Evolutionary conservation across 2,888 invertebrate genomes (phyloP), one percentile per base, ranked within the genome.

Genomic region (Dicyrtoma fusca): DNA sequence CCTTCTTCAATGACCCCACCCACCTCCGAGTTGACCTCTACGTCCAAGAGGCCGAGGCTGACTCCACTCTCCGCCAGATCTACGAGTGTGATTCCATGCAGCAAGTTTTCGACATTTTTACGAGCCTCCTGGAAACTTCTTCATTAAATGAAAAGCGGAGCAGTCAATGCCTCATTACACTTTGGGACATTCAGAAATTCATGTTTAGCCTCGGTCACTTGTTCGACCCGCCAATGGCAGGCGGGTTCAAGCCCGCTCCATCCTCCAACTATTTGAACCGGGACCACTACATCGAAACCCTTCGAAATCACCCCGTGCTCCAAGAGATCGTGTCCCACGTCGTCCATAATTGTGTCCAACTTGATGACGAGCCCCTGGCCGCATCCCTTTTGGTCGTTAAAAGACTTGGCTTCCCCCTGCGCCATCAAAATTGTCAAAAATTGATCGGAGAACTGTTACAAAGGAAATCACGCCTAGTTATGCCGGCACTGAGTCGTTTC

Each of bases 111-210:
- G 59, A 65, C 19, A 17, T 57, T 1, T 34, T 55, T 19, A 49
- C 45, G 2, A 42, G 55, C 13, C n/a, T 17, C 13, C 21, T 10
- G 21, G 55, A 44, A 14, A 19, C 5, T 14, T 53, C 8, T 19
- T 17, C 11, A 21, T 8, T 34, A 34, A 34, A 34, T 34, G 21
- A 21, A 19, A 75, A 74, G 66, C 45, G 74, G 44, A 66, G 72
- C 70, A 74, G 75, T 74, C 79, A 79, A 64, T 75, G 77, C 25
- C 62, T 79, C 34, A 69, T 77, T 13, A 72, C 75, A 6, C 26
- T 79, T 10, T 79, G 78, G 76, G 78, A 79, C 71, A 47, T 79
- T 1, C 79, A 79, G 63, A 79, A 79, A 25, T 47, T 78, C 0
- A 26, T 78, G 0, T 77, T 77, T 45, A 72, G 69, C 42, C 69